Base-by-base conservation (phyloP, 2,113 vertebrate species). In the Gorsachius goisagi region DNA sequence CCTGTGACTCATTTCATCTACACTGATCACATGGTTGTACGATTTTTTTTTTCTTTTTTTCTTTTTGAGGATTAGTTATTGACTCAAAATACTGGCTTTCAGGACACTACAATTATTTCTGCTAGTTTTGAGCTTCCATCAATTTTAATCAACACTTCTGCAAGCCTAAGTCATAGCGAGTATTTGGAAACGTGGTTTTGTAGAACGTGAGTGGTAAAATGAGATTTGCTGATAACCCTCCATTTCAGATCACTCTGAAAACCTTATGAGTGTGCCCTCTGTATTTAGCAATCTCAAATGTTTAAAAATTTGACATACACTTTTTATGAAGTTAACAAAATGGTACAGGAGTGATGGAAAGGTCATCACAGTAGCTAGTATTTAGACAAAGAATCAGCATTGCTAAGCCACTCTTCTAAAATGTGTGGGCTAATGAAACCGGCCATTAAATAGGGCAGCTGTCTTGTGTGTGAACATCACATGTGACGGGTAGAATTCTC, bases 1-100 rank as follows among this genome's bases (percentile, higher is more conserved):
- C 94, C 98, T 96, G 96, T 98, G 98, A 98, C 95, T 98, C 93
- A 98, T 97, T 97, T 96, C 50, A 73, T 96, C 97, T 98, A 96
- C 97, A 85, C 98, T 97, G 97, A 64, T 90, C 96, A 96, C 93
- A 93, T 88, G 96, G 97, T 98, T 98, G 20, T 47, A 49, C 8
- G 4, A 45, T 62, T 32, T 87, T 74, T 60, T 41, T 12, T 33
- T 20, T 30, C 17, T 11, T 63, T 44, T 58, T 58, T 77, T n/a
- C 17, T 82, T 77, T 90, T 78, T 27, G 87, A 75, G 76, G 68
- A 76, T 85, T 86, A 77, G 49, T 75, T 93, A 73, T 55, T 81
- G 73, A 78, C 72, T 89, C 44, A 91, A 66, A 95, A 69, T 71
- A 58, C 49, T 50, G 53, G 15, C 50, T 88, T 92, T 91, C 45